These are phyloP conservation scores for Cacoxenus indagator DNA, from an alignment of 2,888 invertebrate genomes.

Conservation along the genomic window DNA sequence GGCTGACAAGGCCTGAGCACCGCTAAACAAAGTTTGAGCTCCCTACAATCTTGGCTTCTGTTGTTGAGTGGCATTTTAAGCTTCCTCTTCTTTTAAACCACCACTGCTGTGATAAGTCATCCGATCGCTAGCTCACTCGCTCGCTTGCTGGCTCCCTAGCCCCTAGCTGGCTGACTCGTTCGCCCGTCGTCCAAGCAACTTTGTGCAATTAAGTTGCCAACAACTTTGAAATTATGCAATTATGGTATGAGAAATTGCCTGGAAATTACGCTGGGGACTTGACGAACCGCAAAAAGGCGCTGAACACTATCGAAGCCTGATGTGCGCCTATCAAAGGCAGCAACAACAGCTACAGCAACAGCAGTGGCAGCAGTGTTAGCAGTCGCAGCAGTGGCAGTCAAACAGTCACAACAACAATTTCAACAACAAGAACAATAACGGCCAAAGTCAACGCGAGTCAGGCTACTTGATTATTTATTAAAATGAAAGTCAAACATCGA, in stretches of 20 bases:
- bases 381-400: not conserved
- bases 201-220: conserved; percentile 70
- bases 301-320: not conserved
- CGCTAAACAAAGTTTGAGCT: conserved; percentile 21
- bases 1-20: not conserved
- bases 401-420: not conserved
- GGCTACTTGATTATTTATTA: conserved; percentile 59
- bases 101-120: not conserved
- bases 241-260: conserved; percentile 68
- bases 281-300: conserved; percentile 49
- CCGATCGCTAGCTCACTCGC: not conserved
- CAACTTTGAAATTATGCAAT: conserved; percentile 70
- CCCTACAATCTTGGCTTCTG: conserved; percentile 29
- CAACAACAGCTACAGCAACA: conserved; percentile 1
- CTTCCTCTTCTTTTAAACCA: not conserved
- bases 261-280: conserved; percentile 62
- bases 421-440: not conserved
- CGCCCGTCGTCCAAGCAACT: conserved; percentile 28
- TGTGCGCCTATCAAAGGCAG: not conserved
- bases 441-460: not conserved
- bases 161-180: not conserved
- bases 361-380: too few species aligned
- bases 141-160: not conserved
- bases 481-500: conserved; percentile 61
- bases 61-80: conserved; percentile 10